These are phyloP conservation scores for Caenorhabditis sulstoni DNA, from an alignment of 2,888 invertebrate species.

Conservation along the genomic window DNA sequence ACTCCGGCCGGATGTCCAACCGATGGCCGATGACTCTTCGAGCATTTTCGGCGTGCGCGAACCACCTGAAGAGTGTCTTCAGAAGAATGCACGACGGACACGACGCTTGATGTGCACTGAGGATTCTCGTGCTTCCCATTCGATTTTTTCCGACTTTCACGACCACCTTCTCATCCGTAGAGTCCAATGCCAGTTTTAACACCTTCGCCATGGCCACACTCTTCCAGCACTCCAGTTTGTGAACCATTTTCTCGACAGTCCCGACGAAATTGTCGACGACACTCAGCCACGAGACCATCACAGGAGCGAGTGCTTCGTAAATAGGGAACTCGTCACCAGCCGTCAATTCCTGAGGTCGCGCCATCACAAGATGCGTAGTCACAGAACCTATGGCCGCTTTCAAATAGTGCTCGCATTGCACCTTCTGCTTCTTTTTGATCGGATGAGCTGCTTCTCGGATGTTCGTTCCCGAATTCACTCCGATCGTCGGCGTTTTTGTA, in stretches of 20 bases:
- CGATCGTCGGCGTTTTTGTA: conserved; percentile 17
- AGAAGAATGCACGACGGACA: conserved; percentile 74
- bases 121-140: conserved; percentile 45
- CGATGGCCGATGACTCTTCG: conserved; percentile 12
- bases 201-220: conserved; percentile 60
- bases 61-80: conserved; percentile 71
- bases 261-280: conserved; percentile 45
- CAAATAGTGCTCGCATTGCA: conserved; percentile 37
- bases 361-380: conserved; percentile 66
- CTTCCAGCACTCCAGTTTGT: conserved; percentile 51
- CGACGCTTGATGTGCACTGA: conserved; percentile 59
- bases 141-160: conserved; percentile 57
- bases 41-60: conserved; percentile 46
- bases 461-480: background rate
- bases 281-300: conserved; percentile 73
- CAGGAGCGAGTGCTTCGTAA: conserved; percentile 76
- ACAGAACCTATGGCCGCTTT: conserved; percentile 59
- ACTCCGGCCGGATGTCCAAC: conserved; percentile 48
- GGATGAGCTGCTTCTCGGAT: background rate
- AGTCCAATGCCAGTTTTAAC: conserved; percentile 62
- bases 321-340: conserved; percentile 72
- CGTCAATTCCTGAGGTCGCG: conserved; percentile 67
- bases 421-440: conserved; percentile 24
- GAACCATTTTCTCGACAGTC: conserved; percentile 30
- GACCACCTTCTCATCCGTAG: conserved; percentile 56